A percentile compares a stretch with the other conserved stretches of the same genome.
Conservation (phyloP, 2,797 vertebrate genomes). For the Alfaro cultratus region DNA sequence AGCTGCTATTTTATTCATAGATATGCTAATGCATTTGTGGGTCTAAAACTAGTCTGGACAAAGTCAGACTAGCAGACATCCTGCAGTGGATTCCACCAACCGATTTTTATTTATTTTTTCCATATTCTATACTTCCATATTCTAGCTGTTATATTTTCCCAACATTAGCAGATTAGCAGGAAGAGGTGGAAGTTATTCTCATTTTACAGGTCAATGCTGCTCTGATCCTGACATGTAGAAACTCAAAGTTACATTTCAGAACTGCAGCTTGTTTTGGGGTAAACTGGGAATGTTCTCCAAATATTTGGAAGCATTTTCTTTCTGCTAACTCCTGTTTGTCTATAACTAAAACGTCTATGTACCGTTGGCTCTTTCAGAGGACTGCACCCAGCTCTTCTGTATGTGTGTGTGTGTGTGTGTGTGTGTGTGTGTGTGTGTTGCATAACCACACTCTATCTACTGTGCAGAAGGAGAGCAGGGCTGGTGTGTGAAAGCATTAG, state of each 20-base stretch:
- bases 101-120: no score
- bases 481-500: background rate
- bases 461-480: background rate
- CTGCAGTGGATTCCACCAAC: background rate
- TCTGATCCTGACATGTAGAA: background rate
- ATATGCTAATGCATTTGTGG: background rate
- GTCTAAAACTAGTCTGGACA: background rate
- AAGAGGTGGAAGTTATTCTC: background rate
- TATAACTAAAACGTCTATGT: background rate
- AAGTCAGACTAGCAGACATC: background rate
- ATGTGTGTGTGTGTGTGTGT: background rate
- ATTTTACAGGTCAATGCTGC: background rate
- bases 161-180: background rate
- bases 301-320: background rate
- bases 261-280: background rate
- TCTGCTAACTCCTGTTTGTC: background rate
- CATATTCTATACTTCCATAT: background rate
- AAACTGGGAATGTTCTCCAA: background rate
- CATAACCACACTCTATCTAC: background rate
- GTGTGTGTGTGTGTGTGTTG: background rate
- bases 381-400: background rate
- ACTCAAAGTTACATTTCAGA: background rate
- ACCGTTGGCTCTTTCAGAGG: background rate
- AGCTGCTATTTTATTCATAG: background rate
- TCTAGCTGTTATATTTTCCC: background rate